These are phyloP conservation scores for Nothobranchius kuhntae DNA, from an alignment of 2,113 vertebrate species.

Conservation along the genomic window DNA sequence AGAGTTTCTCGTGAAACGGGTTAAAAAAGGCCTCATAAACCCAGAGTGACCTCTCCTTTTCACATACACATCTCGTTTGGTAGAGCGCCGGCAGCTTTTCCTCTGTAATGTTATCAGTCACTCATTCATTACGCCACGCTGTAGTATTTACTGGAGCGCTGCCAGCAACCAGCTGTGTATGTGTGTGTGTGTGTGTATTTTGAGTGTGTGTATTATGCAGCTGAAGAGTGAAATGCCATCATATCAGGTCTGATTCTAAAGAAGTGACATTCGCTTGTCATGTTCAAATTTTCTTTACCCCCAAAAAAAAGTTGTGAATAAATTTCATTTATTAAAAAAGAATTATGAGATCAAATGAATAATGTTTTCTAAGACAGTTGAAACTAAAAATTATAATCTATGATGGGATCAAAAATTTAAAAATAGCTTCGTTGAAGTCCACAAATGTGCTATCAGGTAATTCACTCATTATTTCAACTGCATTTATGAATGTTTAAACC, in stretches of 20 bases:
- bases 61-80: slow-evolving; percentile 31
- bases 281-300: too few species aligned
- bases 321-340: too few species aligned
- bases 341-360: too few species aligned
- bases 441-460: too few species aligned
- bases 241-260: slow-evolving; percentile 13
- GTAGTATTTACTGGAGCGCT: slow-evolving; percentile 72
- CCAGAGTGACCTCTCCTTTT: slow-evolving; percentile 33
- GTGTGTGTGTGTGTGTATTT: slow-evolving; percentile 17
- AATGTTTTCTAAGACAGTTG: too few species aligned
- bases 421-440: too few species aligned
- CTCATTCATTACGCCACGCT: slow-evolving; percentile 62
- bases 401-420: too few species aligned
- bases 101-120: slow-evolving; percentile 63
- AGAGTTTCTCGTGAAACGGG: background rate
- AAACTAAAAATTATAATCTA: too few species aligned
- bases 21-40: slow-evolving; percentile 11
- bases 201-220: slow-evolving; percentile 25
- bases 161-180: slow-evolving; percentile 56
- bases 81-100: slow-evolving; percentile 44
- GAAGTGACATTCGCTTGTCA: background rate
- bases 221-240: slow-evolving; percentile 19
- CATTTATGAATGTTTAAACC: too few species aligned
- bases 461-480: too few species aligned
- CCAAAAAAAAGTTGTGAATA: too few species aligned